Evolutionary conservation across 2,797 vertebrate genomes (phyloP).

Genomic region (Bucorvus abyssinicus): DNA sequence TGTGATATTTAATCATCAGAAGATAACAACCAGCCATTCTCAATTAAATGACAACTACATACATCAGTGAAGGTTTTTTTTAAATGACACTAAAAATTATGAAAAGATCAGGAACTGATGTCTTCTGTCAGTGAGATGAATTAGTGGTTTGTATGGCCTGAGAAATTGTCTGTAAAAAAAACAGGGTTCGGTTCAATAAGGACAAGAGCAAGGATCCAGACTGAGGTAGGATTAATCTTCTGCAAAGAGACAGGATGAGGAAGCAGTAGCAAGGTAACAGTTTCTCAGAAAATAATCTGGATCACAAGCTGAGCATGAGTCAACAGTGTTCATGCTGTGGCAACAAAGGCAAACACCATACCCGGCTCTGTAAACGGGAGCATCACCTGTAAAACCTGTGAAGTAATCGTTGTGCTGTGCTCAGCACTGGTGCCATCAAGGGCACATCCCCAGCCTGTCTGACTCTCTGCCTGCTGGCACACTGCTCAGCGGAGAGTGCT

Average conservation of each 20-base stretch:
- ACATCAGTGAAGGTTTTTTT: not conserved
- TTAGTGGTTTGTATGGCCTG: not conserved
- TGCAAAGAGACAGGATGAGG: not conserved
- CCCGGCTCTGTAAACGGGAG: not conserved
- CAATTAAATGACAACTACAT: not conserved
- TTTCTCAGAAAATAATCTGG: not conserved
- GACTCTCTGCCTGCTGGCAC: not conserved
- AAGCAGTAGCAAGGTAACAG: not conserved
- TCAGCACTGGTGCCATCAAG: accelerated
- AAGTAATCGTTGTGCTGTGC: not conserved
- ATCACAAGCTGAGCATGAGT: not conserved
- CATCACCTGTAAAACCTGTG: not conserved
- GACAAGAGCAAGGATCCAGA: not conserved
- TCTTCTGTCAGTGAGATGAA: not conserved
- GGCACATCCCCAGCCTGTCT: accelerated
- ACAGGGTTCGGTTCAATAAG: not conserved
- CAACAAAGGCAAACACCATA: not conserved
- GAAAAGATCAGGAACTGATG: not conserved
- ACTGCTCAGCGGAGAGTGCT: accelerated
- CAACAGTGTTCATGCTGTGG: not conserved
- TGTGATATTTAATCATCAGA: not conserved
- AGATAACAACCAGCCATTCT: not conserved
- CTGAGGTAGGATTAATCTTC: slow-evolving; percentile 1
- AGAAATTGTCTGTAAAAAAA: not conserved
- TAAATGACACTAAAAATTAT: not conserved